These are phyloP conservation scores for Epinephelus awoara DNA, from an alignment of 2,797 vertebrate genomes.

Conservation along the genomic window DNA sequence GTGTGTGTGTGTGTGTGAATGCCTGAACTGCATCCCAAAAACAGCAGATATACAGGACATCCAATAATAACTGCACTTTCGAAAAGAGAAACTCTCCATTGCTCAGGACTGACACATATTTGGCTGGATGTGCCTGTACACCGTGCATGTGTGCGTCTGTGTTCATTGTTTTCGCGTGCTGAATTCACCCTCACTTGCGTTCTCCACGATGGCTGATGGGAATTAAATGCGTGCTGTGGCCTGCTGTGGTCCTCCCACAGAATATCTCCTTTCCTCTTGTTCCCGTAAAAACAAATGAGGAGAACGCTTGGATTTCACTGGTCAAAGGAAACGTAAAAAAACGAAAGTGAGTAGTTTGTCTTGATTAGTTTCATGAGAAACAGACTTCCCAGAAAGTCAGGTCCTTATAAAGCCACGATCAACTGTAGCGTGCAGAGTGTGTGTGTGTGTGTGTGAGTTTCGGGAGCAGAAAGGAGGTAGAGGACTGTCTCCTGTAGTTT, in stretches of 20 bases:
- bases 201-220: slow-evolving; percentile 28
- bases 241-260: slow-evolving; percentile 40
- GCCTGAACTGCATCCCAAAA: slow-evolving; percentile 31
- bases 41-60: slow-evolving; percentile 41
- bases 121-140: slow-evolving; percentile 44
- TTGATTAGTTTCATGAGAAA: slow-evolving; percentile 46
- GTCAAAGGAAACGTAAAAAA: not conserved
- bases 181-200: not conserved
- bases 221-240: slow-evolving; percentile 20
- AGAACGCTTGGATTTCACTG: slow-evolving; percentile 3
- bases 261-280: slow-evolving; percentile 35
- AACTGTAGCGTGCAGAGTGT: not conserved
- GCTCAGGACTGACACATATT: slow-evolving; percentile 53
- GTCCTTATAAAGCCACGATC: slow-evolving; percentile 28
- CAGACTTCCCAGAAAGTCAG: slow-evolving; percentile 9
- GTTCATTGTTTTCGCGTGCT: slow-evolving; percentile 7
- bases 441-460: not conserved
- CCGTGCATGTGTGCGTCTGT: slow-evolving; percentile 17
- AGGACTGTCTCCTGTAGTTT: not conserved
- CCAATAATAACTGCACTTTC: slow-evolving; percentile 28
- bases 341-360: slow-evolving; percentile 26
- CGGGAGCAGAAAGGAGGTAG: not conserved
- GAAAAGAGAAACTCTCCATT: slow-evolving; percentile 16
- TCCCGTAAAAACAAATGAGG: slow-evolving; percentile 27
- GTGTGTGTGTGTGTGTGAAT: slow-evolving; percentile 15